These are phyloP conservation scores for Phalacrocorax carbo DNA, from an alignment of 2,113 vertebrate species.

Conservation along the genomic window DNA sequence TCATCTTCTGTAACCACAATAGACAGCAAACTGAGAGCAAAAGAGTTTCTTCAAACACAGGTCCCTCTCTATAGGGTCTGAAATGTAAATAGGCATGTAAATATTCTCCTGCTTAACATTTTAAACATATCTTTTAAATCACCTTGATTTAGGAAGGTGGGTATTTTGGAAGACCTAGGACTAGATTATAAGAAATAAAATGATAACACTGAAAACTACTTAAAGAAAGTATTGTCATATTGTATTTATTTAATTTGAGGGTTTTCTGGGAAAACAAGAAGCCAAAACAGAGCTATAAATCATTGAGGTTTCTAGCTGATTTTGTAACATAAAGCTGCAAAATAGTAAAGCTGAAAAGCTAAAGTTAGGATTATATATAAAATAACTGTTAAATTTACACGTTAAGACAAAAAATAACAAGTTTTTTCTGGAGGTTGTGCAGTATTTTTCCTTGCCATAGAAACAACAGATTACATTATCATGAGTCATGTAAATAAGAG, in stretches of 20 bases:
- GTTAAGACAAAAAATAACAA: not conserved
- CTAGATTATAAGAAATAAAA: not conserved
- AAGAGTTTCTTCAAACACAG: not conserved
- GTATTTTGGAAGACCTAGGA: not conserved
- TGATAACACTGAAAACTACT: not conserved
- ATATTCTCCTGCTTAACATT: not conserved
- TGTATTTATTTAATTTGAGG: not conserved
- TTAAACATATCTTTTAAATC: not conserved
- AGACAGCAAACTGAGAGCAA: not conserved
- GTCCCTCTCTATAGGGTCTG: not conserved
- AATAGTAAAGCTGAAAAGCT: not conserved
- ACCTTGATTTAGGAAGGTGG: not conserved
- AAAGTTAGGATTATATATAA: not conserved
- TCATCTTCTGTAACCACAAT: not conserved
- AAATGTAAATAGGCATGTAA: not conserved
- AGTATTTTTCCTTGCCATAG: not conserved
- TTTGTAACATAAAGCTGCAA: not conserved
- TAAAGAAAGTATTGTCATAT: not conserved
- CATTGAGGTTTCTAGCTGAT: not conserved
- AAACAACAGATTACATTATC: not conserved
- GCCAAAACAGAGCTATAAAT: not conserved
- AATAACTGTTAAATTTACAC: not conserved
- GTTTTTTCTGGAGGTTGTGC: not conserved
- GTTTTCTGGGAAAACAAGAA: not conserved
- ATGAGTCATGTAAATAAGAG: not conserved